Conservation (phyloP, 2,113 vertebrate species). For the Spermophilus dauricus region DNA sequence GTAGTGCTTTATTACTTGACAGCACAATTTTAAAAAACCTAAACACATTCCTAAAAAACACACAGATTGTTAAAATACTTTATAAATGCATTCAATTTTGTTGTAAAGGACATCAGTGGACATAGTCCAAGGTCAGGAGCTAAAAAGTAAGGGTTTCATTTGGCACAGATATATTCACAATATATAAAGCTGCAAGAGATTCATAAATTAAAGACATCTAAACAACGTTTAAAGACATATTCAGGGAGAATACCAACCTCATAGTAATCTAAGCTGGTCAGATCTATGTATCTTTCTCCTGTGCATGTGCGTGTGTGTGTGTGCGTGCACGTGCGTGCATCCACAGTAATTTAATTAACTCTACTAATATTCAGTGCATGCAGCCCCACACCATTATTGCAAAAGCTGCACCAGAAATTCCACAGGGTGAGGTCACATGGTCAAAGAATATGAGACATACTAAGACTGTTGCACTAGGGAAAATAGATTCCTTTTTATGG, state of each 20-base stretch:
- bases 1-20: constrained; percentile 36
- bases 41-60: not conserved
- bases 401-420: not conserved
- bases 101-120: not conserved
- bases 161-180: not conserved
- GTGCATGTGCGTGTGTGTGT: not conserved
- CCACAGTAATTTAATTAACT: not conserved
- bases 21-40: not conserved
- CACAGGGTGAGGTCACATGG: not conserved
- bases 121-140: not conserved
- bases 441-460: not conserved
- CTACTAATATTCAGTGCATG: not conserved
- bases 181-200: not conserved
- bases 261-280: not conserved
- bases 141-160: not conserved
- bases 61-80: not conserved
- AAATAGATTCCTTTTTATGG: not conserved
- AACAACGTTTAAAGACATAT: not conserved
- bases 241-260: not conserved
- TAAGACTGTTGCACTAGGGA: not conserved
- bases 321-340: not conserved
- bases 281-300: too few species aligned
- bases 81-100: not conserved
- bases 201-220: not conserved
- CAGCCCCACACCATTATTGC: not conserved